Base-by-base conservation (phyloP, 1,140 invertebrate genomes). In the Lepidostoma basale region DNA sequence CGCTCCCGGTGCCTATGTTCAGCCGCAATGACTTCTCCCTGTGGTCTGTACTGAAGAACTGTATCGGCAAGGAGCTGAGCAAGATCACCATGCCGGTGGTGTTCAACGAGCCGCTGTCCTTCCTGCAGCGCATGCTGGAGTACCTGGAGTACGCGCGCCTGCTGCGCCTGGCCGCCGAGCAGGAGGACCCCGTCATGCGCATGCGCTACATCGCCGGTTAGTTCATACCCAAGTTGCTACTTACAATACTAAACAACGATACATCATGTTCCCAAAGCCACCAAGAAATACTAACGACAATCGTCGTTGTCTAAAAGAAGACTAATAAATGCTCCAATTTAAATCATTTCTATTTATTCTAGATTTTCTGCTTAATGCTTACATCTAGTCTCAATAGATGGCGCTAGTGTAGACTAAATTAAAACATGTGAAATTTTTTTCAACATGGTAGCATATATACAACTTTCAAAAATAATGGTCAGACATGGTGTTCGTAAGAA, bases 81-180 rank as follows among this genome's bases (percentile, higher is more conserved):
- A 97, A 98, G 83, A 97, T 98, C 75, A 95, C 96, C 6, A 98
- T 98, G 95, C 97, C 97, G 25, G 94, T 98, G 36, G 89, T 95
- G 49, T 96, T 98, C 81, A 98, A 98, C 81, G 97, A 99, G 82
- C 97, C 97, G 0, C 82, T 98, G 30, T 96, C 92, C 73, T 98
- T 98, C 79, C 87, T 98, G 5, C 96, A 98, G 85, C 85, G 97
- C 68, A 89, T 98, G 77, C 88, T 94, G 12, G 97, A 98, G 83
- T 96, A 97, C 76, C 90, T 98, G 88, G 96, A 98, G 80, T 98
- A 98, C 77, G 88, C 90, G 2, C 85, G 92, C 75, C 82, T 98
- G n/a, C 82, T 99, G 4, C 86, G 90, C 42, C 85, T 88, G 73
- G 94, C 94, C 5, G 84, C 90, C 0, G 82, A 89, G 33, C 87